These are phyloP conservation scores for Phasia obesa DNA, from an alignment of 2,888 invertebrate genomes.

Conservation along the genomic window DNA sequence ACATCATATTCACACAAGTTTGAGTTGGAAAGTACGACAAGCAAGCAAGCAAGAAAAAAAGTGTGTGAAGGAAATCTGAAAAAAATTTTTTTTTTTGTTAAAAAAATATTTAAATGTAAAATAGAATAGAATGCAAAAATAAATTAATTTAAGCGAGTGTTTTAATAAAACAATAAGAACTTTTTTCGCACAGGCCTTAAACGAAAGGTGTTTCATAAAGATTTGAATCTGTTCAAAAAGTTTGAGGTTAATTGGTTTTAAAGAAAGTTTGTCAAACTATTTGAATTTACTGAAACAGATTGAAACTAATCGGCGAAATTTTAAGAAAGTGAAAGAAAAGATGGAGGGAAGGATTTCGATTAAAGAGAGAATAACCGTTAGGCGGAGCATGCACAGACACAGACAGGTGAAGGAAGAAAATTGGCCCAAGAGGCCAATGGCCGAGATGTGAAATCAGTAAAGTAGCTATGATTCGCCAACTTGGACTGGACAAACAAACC, in stretches of 20 bases:
- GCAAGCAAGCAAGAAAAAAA: not conserved
- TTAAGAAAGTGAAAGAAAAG: not conserved
- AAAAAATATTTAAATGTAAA: constrained; percentile 40
- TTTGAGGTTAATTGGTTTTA: not conserved
- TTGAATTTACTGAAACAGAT: constrained; percentile 4
- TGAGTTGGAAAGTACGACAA: constrained; percentile 9
- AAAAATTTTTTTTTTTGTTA: constrained; percentile 26
- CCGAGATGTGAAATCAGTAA: too few species aligned
- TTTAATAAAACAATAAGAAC: too few species aligned
- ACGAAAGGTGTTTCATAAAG: too few species aligned
- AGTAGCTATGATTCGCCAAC: too few species aligned
- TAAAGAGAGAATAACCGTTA: too few species aligned
- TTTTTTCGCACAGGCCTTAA: too few species aligned
- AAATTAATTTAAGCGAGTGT: constrained; percentile 6
- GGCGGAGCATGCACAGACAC: too few species aligned
- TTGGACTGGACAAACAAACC: too few species aligned
- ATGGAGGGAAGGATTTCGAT: too few species aligned
- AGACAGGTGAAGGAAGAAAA: too few species aligned
- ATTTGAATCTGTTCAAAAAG: too few species aligned
- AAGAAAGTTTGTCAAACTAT: not conserved
- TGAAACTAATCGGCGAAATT: not conserved
- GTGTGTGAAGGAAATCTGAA: constrained; percentile 2
- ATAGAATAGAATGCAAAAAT: not conserved
- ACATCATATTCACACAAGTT: constrained; percentile 35
- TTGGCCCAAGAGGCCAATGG: too few species aligned